These are phyloP conservation scores for Paedocypris micromegethes DNA, from an alignment of 2,797 vertebrate genomes.

Conservation along the genomic window DNA sequence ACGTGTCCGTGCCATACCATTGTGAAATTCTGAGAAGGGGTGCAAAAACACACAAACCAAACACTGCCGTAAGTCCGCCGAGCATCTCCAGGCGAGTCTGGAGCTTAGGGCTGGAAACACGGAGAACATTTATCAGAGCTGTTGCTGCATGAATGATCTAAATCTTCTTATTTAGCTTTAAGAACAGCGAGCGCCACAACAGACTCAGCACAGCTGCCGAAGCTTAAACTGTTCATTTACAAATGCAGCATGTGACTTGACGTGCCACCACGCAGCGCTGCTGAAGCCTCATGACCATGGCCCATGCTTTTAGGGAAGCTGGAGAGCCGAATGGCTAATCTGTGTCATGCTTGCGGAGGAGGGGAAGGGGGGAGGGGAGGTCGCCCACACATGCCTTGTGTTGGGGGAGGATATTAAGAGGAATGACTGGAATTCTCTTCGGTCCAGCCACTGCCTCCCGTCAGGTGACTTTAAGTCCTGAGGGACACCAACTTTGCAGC, in stretches of 20 bases:
- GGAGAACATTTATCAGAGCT: conserved; percentile 32
- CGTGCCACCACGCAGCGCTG: not conserved
- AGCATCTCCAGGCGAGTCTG: conserved; percentile 9
- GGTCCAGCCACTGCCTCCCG: conserved; percentile 43
- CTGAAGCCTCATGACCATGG: conserved; percentile 14
- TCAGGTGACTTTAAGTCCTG: conserved; percentile 49
- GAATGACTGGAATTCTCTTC: conserved; percentile 55
- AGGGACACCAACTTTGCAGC: conserved; percentile 24
- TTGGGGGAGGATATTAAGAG: conserved; percentile 51
- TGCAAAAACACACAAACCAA: conserved; percentile 29
- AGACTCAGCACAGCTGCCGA: no score
- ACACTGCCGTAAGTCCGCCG: not conserved
- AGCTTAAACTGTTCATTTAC: no score
- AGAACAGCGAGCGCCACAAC: no score
- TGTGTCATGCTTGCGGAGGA: conserved; percentile 47
- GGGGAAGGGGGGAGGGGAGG: conserved; percentile 42
- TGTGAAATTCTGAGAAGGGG: conserved; percentile 30
- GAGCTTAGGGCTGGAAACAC: conserved; percentile 6
- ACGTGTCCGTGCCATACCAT: conserved; percentile 21
- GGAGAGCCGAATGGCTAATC: conserved; percentile 47
- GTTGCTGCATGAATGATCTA: conserved; percentile 32
- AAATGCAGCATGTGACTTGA: not conserved
- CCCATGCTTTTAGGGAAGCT: conserved; percentile 24
- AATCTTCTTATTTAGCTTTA: not conserved
- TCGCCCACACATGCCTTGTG: conserved; percentile 49